Evolutionary conservation across 2,888 invertebrate species (phyloP), one percentile per base, ranked within the genome.

Genomic region (Embidobia sp.): DNA sequence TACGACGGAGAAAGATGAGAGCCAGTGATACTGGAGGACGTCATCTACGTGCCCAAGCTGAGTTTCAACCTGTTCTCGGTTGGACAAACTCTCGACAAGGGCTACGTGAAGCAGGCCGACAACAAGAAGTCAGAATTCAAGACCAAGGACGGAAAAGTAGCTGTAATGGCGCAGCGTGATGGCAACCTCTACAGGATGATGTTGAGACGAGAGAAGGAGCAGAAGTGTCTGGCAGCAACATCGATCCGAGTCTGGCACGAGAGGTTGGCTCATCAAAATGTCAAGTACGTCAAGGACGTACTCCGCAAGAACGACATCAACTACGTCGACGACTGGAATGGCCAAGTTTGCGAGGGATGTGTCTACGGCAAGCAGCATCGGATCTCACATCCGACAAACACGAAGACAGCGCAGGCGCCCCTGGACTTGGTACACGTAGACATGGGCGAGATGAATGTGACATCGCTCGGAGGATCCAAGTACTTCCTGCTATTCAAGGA

Each of bases 1-100:
- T 42, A 10, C 10, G 22, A 42, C 57, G 80, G 40, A 5, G 4
- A 18, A 13, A 13, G n/a, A 2, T 40, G 19, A 13, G 8, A 18
- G 7, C 16, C 16, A 3, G 19, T 40, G 2, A 2, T 40, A 18
- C 40, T 40, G 19, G 8, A n/a, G 77, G 15, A 64, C 73, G 63
- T 40, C 6, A 13, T 37, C 4, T 37, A 37, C 37, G 37, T 37
- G 3, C 37, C 37, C 1, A 37, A 37, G 8, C 15, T 37, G 10
- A 15, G 8, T 5, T 37, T 15, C 15, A 37, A 37, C 15, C 37
- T 37, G 1, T 37, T 37, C 8, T 37, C 37, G 1, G 37, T 37
- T 6, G 37, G 37, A 6, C 37, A 37, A 37, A 13, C 15, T n/a
- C 15, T 37, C 2, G 37, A 37, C 37, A 37, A 37, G 15, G 37